Conservation (phyloP, 1,140 invertebrate genomes). For the Prorops nasuta region DNA sequence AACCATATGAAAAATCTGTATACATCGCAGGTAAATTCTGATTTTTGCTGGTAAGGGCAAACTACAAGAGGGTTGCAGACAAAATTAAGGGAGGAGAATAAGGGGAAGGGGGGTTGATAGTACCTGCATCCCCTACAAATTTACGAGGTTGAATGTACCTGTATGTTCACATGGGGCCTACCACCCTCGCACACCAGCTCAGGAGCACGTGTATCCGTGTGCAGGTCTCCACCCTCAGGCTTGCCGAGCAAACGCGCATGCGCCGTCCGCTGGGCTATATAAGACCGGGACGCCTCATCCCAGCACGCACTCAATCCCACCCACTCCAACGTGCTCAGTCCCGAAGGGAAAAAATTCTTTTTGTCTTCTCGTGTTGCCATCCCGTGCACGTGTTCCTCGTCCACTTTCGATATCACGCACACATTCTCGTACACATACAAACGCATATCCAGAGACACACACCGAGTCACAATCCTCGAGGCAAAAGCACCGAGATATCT, state of each 20-base stretch:
- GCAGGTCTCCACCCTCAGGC: conserved; percentile 18
- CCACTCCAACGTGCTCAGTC: conserved; percentile 38
- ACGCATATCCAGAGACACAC: no score
- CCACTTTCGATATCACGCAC: conserved; percentile 5
- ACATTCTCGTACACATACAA: no score
- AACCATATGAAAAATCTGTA: no score
- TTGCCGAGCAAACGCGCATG: conserved; percentile 27
- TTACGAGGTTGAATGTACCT: background rate
- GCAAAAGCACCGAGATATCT: no score
- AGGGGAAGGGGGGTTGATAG: no score
- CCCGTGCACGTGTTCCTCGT: conserved; percentile 20
- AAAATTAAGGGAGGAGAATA: no score
- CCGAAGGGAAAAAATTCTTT: conserved; percentile 19
- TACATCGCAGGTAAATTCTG: no score
- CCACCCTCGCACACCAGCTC: background rate
- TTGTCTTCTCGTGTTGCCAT: conserved; percentile 22
- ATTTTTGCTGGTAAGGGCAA: no score
- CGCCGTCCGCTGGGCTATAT: conserved; percentile 36
- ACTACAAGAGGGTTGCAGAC: no score
- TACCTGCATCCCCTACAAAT: no score
- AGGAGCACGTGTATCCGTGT: background rate
- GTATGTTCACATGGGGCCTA: no score
- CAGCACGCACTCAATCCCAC: conserved; percentile 51
- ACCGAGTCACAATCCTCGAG: conserved; percentile 7
- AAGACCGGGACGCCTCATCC: conserved; percentile 37